Evolutionary conservation across 2,797 vertebrate genomes (phyloP), one percentile per base, ranked within the genome.

Genomic region (Cossypha dichroa): DNA sequence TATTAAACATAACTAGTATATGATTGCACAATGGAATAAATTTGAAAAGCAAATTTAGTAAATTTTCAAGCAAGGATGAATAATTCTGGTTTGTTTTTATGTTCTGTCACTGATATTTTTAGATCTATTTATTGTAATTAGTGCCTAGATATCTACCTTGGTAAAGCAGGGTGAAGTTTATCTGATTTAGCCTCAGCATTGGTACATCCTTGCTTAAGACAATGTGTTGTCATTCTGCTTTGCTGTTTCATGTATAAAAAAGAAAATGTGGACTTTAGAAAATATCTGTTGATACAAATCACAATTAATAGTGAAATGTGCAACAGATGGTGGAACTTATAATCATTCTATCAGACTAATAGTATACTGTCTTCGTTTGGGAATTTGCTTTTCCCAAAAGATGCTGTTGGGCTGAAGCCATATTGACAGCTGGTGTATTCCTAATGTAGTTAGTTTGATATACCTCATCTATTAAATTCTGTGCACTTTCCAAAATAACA

Each of bases 401-500:
- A 97, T 94, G 79, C 64, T 97, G 51, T 96, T 98, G 98, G 98
- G 96, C 72, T 87, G 64, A 96, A 97, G 98, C 97, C 98, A 98
- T 97, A 96, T 91, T 98, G 97, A 98, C 98, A 98, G 97, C 97
- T 98, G 98, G 97, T 96, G 86, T 96, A 70, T 97, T 98, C 96
- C 92, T 98, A 97, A 97, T 94, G 90, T 95, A 97, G 96, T 98
- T 98, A 98, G 96, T 97, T 97, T 98, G 97, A 98, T 98, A 98
- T 98, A 98, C 97, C 97, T 98, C 98, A 98, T 98, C 97, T 98
- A 98, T 98, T 98, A 98, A 98, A 97, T 97, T 94, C 91, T 97
- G 96, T 95, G 95, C 87, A 86, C 98, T 97, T 97, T 98, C 97
- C 97, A 98, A 97, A 98, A 98, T 98, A 98, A 97, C 98, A 98